These are phyloP conservation scores for Myotis daubentonii DNA, from an alignment of 2,797 vertebrate genomes.

Conservation along the genomic window DNA sequence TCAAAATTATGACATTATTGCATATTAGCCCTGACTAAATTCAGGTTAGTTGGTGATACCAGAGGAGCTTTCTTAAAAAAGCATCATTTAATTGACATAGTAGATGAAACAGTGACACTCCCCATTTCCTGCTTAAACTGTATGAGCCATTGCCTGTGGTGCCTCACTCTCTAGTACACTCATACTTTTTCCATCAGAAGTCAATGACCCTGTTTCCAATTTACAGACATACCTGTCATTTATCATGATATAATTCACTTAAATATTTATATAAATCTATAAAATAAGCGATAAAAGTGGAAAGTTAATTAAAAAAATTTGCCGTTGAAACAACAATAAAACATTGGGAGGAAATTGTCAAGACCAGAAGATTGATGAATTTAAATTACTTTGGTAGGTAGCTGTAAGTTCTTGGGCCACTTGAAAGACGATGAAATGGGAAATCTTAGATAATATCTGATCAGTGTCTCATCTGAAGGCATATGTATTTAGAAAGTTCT, in stretches of 20 bases:
- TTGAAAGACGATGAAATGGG: conserved; percentile 35
- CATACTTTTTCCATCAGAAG: not conserved
- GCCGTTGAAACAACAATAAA: not conserved
- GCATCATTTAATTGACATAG: not conserved
- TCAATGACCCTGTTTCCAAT: not conserved
- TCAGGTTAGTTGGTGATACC: not conserved
- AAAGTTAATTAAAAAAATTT: not conserved
- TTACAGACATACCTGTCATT: not conserved
- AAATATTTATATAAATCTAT: not conserved
- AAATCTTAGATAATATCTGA: not conserved
- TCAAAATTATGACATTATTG: not conserved
- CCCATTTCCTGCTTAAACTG: not conserved
- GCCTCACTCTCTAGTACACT: not conserved
- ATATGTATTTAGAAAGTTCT: not conserved
- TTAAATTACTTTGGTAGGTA: not conserved
- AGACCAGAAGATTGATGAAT: not conserved
- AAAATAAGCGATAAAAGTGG: not conserved
- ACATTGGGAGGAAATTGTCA: not conserved
- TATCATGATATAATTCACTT: not conserved
- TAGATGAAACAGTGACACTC: not conserved
- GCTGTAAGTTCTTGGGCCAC: not conserved
- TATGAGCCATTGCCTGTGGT: too few species aligned
- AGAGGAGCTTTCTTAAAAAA: not conserved
- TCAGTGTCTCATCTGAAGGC: not conserved
- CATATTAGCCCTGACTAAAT: not conserved